Conservation (phyloP, 2,113 vertebrate genomes). For the Hirundichthys speculiger region DNA sequence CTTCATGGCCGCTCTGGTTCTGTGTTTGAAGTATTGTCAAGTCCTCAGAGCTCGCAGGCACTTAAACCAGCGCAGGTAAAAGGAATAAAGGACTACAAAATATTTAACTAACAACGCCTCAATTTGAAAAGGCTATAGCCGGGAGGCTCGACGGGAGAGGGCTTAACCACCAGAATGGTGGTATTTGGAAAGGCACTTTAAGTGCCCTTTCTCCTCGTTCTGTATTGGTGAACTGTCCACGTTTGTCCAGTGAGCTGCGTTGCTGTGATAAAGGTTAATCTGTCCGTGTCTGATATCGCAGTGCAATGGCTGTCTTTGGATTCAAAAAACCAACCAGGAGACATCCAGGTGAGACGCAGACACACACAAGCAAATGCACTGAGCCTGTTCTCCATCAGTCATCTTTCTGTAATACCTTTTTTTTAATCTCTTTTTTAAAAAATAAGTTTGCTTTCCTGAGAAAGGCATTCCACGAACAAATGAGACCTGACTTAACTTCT, state of each 20-base stretch:
- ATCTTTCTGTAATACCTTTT: conserved; percentile 11
- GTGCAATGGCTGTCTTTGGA: conserved; percentile 60
- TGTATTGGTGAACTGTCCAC: conserved; percentile 72
- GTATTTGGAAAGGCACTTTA: conserved; percentile 64
- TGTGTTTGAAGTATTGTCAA: conserved; percentile 68
- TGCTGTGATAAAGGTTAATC: conserved; percentile 75
- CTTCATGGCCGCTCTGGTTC: conserved; percentile 66
- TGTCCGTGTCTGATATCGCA: conserved; percentile 64
- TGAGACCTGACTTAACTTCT: conserved; percentile 30
- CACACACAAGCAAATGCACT: not conserved
- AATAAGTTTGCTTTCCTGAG: conserved; percentile 8
- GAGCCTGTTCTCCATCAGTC: not conserved
- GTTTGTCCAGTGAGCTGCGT: conserved; percentile 54
- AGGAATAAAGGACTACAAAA: conserved; percentile 55
- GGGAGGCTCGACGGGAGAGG: conserved; percentile 49
- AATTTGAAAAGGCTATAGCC: conserved; percentile 69
- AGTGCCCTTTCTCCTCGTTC: conserved; percentile 71
- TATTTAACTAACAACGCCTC: conserved; percentile 61
- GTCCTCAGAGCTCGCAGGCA: conserved; percentile 58
- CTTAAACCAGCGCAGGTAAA: conserved; percentile 59
- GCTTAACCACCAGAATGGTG: conserved; percentile 64
- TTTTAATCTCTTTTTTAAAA: conserved; percentile 13
- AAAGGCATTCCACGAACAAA: conserved; percentile 32
- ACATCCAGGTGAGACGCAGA: conserved; percentile 20
- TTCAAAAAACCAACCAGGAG: conserved; percentile 66